phyloP scores from a whole-genome alignment of 2,113 vertebrate genomes.

The Elachura formosa region DNA sequence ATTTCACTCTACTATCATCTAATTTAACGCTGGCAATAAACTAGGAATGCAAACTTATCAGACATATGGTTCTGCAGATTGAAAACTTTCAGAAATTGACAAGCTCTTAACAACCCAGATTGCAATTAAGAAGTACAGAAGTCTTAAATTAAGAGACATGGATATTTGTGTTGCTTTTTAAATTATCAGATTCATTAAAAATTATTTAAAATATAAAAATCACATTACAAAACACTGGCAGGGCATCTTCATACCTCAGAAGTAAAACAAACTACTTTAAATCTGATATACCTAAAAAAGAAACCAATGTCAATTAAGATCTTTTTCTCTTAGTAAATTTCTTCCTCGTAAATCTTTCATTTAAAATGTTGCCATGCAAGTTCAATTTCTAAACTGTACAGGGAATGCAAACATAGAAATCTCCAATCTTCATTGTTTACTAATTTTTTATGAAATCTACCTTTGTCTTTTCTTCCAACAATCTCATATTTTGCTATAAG shows the following conservation, averaged over 20 bases:
- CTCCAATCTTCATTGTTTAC: not conserved
- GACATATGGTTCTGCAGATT: not conserved
- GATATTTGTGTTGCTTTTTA: not conserved
- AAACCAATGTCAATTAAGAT: not conserved
- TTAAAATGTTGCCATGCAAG: not conserved
- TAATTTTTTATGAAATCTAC: not conserved
- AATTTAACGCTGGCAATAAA: not conserved
- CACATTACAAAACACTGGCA: not conserved
- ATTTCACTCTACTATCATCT: not conserved
- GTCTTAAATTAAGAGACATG: not conserved
- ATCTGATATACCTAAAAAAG: not conserved
- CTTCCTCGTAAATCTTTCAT: not conserved
- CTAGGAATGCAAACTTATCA: not conserved
- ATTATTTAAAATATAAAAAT: not conserved
- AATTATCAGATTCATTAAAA: not conserved
- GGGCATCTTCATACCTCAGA: not conserved
- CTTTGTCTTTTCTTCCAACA: not conserved
- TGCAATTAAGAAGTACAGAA: constrained; percentile 8
- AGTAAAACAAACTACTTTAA: not conserved
- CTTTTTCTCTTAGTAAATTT: not conserved
- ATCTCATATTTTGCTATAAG: not conserved
- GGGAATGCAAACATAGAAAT: not conserved
- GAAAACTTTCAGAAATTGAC: not conserved
- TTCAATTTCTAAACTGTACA: not conserved
- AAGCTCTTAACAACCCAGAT: not conserved